Conservation (phyloP, 2,797 vertebrate genomes). For the Nyctibius grandis region DNA sequence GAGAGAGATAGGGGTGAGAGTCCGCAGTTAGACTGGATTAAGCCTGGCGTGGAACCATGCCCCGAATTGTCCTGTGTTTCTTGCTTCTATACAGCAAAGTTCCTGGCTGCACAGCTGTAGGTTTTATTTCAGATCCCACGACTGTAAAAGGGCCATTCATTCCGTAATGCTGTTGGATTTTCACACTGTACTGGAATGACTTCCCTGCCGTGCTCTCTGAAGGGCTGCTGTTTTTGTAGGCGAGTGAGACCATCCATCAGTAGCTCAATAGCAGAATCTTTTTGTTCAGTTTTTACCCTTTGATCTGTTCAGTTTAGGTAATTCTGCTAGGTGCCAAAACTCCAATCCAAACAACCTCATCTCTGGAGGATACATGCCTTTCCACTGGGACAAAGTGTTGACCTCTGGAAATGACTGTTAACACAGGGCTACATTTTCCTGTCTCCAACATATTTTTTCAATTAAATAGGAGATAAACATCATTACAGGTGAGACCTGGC, state of each 20-base stretch:
- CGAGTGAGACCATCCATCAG: neutral
- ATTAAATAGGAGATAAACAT: neutral
- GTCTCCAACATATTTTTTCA: neutral
- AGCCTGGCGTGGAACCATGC: neutral
- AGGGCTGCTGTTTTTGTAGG: neutral
- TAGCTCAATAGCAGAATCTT: neutral
- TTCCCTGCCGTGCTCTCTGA: neutral
- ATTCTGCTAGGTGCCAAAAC: neutral
- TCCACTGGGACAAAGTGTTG: neutral
- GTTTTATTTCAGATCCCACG: neutral
- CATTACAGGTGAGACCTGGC: neutral
- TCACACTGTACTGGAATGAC: neutral
- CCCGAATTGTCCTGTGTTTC: neutral
- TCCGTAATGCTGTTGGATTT: neutral
- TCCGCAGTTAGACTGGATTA: neutral
- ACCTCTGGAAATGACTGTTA: neutral
- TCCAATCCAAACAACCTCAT: neutral
- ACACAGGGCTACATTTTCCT: neutral
- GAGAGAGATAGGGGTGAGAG: neutral
- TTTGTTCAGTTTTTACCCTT: neutral
- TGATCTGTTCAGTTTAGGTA: neutral
- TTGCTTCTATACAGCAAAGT: neutral
- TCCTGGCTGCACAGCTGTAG: conserved; percentile 30
- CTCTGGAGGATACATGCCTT: neutral
- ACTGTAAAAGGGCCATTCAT: conserved; percentile 15